Evolutionary conservation across 1,140 invertebrate genomes (phyloP), one percentile per base, ranked within the genome.

Genomic region (Orius laevigatus): DNA sequence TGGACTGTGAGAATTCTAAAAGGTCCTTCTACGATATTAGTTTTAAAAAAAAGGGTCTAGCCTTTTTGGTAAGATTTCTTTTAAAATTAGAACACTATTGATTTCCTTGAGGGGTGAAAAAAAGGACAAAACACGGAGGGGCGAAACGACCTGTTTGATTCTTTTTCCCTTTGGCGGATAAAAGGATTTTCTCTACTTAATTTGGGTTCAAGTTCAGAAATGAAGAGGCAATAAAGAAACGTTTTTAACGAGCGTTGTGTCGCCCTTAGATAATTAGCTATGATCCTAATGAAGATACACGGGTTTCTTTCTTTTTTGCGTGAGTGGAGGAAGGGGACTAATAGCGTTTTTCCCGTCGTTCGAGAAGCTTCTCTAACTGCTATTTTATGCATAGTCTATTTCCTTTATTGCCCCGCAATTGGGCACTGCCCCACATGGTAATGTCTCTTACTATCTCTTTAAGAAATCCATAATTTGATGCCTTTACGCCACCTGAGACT

Each of bases 351-450:
- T 25, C 25, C 25, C 25, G 25, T n/a, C n/a, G n/a, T 25, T 25
- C 25, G 25, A 25, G 25, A 25, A 25, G 25, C 11, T 19, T 19
- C 40, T 42, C 10, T 45, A 45, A 45, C 43, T 20, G 43, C 43
- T 45, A 45, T 45, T 45, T 45, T 45, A 45, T 45, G 43, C 43
- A 45, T 45, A 45, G 43, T 45, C 43, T 45, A 45, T 45, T 45
- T 45, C 43, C 43, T 45, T 45, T 45, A 45, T 45, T 45, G 43
- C 43, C 25, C 16, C 43, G 11, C 16, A 19, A 31, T 45, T 16
- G 43, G 43, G 43, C 43, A 45, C 32, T 45, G 43, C 32, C 43
- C 43, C 43, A 45, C 43, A 45, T 45, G 43, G 43, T 45, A 45
- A 45, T 45, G 32, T n/a, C 43, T 32, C 32, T 31, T 31, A 19